Conservation (phyloP, 64 coral and sea anemone species). For the Hydrozoanthus tunicans region DNA sequence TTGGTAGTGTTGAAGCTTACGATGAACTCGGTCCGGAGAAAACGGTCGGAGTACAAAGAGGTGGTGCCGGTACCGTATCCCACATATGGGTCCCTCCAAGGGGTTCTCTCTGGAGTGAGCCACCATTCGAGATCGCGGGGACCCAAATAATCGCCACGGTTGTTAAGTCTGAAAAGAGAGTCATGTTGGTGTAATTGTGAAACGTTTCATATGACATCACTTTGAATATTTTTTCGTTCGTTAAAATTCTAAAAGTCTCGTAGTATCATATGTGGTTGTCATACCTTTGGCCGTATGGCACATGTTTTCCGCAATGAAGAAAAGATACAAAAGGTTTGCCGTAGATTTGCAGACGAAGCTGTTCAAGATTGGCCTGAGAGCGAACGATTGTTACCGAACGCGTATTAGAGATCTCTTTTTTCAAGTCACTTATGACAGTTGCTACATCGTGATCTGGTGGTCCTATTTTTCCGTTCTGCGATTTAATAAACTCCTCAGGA, state of each 20-base stretch:
- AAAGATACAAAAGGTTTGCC: slow-evolving; percentile 59
- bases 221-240: no score
- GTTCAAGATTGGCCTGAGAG: slow-evolving; percentile 41
- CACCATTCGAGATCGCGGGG: slow-evolving; percentile 85
- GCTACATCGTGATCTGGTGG: slow-evolving; percentile 37
- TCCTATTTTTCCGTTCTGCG: background rate
- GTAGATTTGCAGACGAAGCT: slow-evolving; percentile 64
- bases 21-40: slow-evolving; percentile 74
- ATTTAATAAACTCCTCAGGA: slow-evolving; percentile 56
- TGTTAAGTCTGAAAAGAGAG: slow-evolving; percentile 63
- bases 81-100: slow-evolving; percentile 79
- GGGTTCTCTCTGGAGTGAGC: slow-evolving; percentile 60
- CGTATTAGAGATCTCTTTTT: slow-evolving; percentile 60
- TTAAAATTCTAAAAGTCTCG: no score
- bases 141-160: slow-evolving; percentile 69
- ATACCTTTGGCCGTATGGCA: slow-evolving; percentile 82
- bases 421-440: slow-evolving; percentile 74
- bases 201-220: no score
- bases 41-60: slow-evolving; percentile 72
- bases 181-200: background rate
- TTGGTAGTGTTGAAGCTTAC: slow-evolving; percentile 62
- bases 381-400: slow-evolving; percentile 27
- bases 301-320: slow-evolving; percentile 80
- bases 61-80: slow-evolving; percentile 71
- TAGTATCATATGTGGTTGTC: no score